Base-by-base conservation (phyloP, 2,797 vertebrate genomes). In the Aphelocoma californica region DNA sequence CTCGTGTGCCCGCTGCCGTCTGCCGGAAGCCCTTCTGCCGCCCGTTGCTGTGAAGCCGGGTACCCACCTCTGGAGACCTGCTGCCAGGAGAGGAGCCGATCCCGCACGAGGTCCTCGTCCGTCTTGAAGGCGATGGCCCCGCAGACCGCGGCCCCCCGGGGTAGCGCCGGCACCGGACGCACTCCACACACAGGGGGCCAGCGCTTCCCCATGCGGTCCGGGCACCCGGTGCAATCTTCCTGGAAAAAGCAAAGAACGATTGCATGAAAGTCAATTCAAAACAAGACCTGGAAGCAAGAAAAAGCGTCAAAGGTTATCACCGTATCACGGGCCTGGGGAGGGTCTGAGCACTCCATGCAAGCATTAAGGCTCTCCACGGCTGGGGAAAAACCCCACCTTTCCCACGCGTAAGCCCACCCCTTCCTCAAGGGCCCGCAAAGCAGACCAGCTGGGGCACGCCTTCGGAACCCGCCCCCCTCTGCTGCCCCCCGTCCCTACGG, bases 81-180 rank as follows among this genome's bases (percentile, higher is more conserved):
- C 70, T 98, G 98, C 36, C 98, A 97, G 98, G 99, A 99, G 82
- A 98, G 98, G 18, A 99, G 97, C 44, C 99, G 98, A 1, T 98
- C 99, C 36, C 95, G 96, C 17, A 98, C 36, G 28, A 99, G 99
- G 97, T 99, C 99, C 70, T 99, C 98, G 1, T 99, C 99, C 1
- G 98, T 99, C 86, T 99, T 99, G 5, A 99, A 99, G 0, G 99
- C 99, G 95, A 99, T 98, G 86, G 99, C 40, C 99, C 3, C 99
- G 3, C 99, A 99, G 60, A 99, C 99, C 34, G 18, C 7, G 21
- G 48, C 48, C 26, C 48, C 48, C 29, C 29, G 20, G n/a, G 48
- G 40, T 40, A 40, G 40, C 40, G 40, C 40, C 40, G 40, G 40
- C 40, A 40, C 40, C 40, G 40, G 40, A 40, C 40, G 14, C 13